A percentile compares a stretch with the other conserved stretches of the same genome.
These are phyloP conservation scores for Fragum fragum DNA, from an alignment of 2,888 invertebrate species.

Conservation along the genomic window DNA sequence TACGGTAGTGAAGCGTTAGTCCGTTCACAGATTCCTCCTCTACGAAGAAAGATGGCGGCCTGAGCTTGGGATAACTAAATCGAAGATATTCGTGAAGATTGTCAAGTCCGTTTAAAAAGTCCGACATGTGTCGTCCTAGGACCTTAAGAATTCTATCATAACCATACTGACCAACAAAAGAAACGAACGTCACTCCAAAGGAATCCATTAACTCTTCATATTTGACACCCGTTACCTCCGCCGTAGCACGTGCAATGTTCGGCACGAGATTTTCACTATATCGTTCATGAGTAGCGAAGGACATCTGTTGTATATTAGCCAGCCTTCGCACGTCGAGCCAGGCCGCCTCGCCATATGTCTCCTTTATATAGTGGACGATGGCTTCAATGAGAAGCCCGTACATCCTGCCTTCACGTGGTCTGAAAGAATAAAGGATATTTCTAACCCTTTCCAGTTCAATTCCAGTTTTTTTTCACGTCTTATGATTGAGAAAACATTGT, in stretches of 20 bases:
- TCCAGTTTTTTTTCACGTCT: no score
- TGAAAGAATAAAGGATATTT: slow-evolving; percentile 40
- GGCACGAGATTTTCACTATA: slow-evolving; percentile 96
- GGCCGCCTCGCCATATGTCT: slow-evolving; percentile 96
- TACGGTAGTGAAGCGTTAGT: slow-evolving; percentile 93
- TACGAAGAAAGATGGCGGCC: slow-evolving; percentile 98
- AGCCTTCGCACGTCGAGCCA: slow-evolving; percentile 96
- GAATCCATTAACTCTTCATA: slow-evolving; percentile 97
- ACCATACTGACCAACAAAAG: slow-evolving; percentile 97
- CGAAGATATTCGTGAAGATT: slow-evolving; percentile 99
- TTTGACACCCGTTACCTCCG: slow-evolving; percentile 89
- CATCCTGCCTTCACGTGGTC: slow-evolving; percentile 89
- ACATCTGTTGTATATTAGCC: slow-evolving; percentile 95
- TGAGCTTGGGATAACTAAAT: slow-evolving; percentile 96
- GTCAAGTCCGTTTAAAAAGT: slow-evolving; percentile 97
- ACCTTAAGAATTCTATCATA: slow-evolving; percentile 90
- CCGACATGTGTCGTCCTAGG: slow-evolving; percentile 95
- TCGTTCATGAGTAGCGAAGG: slow-evolving; percentile 93
- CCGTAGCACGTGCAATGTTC: slow-evolving; percentile 89
- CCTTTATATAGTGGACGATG: slow-evolving; percentile 96
- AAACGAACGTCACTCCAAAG: slow-evolving; percentile 97
- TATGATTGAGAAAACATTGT: no score
- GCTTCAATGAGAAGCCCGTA: slow-evolving; percentile 98
- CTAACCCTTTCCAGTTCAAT: no score
- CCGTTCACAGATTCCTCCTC: slow-evolving; percentile 97